Evolutionary conservation across 1,140 invertebrate species (phyloP).

Genomic region (Asbolus verrucosus): DNA sequence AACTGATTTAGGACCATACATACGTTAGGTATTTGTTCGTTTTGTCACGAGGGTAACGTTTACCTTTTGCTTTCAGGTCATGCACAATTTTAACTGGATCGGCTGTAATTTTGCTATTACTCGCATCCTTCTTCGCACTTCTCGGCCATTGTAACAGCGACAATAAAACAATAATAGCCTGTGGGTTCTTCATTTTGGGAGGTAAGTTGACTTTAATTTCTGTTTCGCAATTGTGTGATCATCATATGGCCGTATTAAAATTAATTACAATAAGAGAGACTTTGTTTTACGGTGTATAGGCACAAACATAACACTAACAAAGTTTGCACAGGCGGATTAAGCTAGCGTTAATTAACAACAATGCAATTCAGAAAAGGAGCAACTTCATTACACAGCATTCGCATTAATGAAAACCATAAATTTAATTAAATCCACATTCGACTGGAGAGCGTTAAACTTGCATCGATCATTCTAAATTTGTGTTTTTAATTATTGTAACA

Average conservation of each 20-base stretch:
- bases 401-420: conserved; percentile 29
- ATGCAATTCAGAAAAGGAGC: conserved; percentile 9
- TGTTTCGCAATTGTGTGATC: background rate
- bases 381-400: conserved; percentile 14
- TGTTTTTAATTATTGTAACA: no score
- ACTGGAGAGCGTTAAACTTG: background rate
- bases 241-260: background rate
- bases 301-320: background rate
- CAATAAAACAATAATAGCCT: conserved; percentile 73
- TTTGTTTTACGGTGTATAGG: background rate
- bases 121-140: conserved; percentile 71
- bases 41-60: conserved; percentile 39
- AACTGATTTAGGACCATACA: conserved; percentile 35
- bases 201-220: conserved; percentile 66
- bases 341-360: conserved; percentile 23
- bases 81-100: conserved; percentile 72
- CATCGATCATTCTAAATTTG: no score
- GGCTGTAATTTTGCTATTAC: conserved; percentile 68
- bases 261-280: conserved; percentile 4
- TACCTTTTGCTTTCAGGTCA: conserved; percentile 68
- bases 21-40: conserved; percentile 33
- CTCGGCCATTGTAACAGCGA: conserved; percentile 74
- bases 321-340: conserved; percentile 1
- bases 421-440: conserved; percentile 13
- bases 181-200: conserved; percentile 73